Conservation (phyloP, 2,888 invertebrate genomes). For the Leucania comma region DNA sequence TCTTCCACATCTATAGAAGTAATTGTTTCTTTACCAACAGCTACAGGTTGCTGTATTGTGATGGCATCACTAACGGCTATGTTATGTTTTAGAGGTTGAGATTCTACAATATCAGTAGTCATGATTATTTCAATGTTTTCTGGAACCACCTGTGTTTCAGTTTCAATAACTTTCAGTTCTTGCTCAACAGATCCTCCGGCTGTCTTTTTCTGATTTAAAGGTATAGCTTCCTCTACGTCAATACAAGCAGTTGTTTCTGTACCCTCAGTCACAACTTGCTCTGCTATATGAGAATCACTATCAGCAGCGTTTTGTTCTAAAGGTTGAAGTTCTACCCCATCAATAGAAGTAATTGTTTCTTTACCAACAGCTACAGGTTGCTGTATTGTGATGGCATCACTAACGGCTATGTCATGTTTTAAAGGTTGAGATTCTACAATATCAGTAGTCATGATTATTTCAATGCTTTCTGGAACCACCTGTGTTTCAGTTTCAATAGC, state of each 20-base stretch:
- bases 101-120: background rate
- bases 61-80: background rate
- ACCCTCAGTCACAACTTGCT: background rate
- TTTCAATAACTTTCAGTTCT: background rate
- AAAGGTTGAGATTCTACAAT: background rate
- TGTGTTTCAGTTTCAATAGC: background rate
- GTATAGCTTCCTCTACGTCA: background rate
- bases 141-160: background rate
- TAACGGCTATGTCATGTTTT: background rate
- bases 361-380: background rate
- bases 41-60: background rate
- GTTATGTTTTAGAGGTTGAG: background rate
- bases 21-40: background rate
- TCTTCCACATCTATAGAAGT: background rate
- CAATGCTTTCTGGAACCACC: background rate
- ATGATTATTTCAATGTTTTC: background rate
- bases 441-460: background rate
- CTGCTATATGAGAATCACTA: background rate
- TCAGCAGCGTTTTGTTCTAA: background rate
- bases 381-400: background rate
- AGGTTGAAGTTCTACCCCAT: background rate
- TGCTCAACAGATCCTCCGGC: background rate
- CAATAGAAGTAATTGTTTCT: background rate
- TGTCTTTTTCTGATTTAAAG: background rate
- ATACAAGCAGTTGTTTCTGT: background rate